phyloP scores from a whole-genome alignment of 2,113 vertebrate species.

The Caloenas nicobarica region DNA sequence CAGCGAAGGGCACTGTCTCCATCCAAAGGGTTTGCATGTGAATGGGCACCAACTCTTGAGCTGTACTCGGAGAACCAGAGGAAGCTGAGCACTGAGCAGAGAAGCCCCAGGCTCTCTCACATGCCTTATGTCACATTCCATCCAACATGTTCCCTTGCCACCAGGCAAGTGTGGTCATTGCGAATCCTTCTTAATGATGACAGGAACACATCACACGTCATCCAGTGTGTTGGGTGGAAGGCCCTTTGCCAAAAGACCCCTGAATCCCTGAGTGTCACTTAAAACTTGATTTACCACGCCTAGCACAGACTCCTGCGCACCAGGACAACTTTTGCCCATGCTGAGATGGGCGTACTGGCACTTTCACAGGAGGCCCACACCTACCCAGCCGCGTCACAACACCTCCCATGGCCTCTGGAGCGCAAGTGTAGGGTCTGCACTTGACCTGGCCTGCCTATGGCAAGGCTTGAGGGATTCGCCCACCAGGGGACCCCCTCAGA shows the following conservation, averaged over 20 bases:
- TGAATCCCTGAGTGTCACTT: background rate
- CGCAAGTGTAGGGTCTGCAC: fast-evolving
- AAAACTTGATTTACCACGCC: background rate
- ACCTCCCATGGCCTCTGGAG: background rate
- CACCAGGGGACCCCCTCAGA: background rate
- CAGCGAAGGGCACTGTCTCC: fast-evolving
- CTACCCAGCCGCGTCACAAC: fast-evolving
- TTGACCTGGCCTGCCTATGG: background rate
- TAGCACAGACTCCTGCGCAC: background rate
- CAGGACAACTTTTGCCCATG: background rate
- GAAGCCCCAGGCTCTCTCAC: background rate
- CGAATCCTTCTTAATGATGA: background rate
- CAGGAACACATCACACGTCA: fast-evolving
- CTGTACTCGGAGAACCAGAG: background rate
- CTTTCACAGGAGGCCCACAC: background rate
- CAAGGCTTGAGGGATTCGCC: background rate
- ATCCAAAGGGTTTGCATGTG: background rate
- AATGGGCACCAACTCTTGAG: background rate
- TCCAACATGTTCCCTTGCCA: background rate
- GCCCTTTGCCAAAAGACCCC: background rate
- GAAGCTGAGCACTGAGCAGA: background rate
- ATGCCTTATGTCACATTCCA: background rate
- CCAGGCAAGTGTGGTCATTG: background rate
- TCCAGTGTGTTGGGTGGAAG: fast-evolving
- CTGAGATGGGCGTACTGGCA: background rate